These are phyloP conservation scores for Pachyramphus minor DNA, from an alignment of 2,113 vertebrate species.

Conservation along the genomic window DNA sequence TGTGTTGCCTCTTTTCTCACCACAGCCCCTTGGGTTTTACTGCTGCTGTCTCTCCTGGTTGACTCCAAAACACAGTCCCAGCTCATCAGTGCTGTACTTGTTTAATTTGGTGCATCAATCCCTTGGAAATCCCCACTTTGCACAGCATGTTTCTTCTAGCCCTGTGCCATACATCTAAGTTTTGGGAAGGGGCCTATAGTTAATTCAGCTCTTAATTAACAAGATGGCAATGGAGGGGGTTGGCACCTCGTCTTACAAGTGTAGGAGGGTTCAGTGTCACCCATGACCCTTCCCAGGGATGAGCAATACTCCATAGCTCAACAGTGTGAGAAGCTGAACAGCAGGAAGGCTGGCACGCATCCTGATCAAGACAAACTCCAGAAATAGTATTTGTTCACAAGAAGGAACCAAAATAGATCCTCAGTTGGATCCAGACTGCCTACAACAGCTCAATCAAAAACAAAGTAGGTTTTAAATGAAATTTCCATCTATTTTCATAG, in stretches of 20 bases:
- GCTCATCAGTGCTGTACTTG: neutral
- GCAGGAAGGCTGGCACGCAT: neutral
- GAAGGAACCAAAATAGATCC: neutral
- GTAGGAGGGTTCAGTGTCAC: neutral
- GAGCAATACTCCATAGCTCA: neutral
- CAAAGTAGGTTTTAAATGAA: neutral
- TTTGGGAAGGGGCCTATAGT: neutral
- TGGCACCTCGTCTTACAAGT: neutral
- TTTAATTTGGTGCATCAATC: neutral
- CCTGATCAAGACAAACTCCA: neutral
- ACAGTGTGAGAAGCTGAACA: neutral
- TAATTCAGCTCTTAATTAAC: neutral
- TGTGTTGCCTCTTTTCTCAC: neutral
- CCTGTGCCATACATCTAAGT: neutral
- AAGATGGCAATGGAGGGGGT: neutral
- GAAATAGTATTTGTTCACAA: neutral
- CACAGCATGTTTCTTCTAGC: neutral
- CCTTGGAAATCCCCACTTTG: neutral
- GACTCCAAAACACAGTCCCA: neutral
- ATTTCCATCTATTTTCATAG: neutral
- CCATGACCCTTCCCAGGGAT: neutral
- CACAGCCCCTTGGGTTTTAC: neutral
- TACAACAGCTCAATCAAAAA: neutral
- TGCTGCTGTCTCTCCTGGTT: neutral
- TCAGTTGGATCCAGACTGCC: neutral